Evolutionary conservation across 2,113 vertebrate genomes (phyloP), one percentile per base, ranked within the genome.

Genomic region (Peromyscus californicus): DNA sequence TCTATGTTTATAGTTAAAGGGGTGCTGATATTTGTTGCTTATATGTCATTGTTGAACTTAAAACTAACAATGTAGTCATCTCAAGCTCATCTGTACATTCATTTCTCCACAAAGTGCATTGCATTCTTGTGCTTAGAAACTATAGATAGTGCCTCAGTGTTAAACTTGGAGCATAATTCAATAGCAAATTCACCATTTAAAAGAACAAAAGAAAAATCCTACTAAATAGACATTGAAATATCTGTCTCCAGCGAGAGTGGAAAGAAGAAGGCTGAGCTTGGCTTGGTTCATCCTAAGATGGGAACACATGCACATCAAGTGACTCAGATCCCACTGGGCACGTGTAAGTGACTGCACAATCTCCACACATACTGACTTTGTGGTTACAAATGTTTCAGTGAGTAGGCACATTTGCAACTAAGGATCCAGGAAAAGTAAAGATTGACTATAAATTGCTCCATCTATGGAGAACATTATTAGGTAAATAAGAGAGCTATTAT

Each of bases 321-420:
- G 51, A 74, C 88, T 93, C 63, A 89, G 3, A 21, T 59, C 70
- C 79, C 19, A 24, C 19, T 29, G 5, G 36, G 36, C 15, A 19
- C 70, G 31, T 83, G 26, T 69, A 51, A 76, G 59, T 69, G 45
- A 10, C 24, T 8, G 1, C 45, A 33, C 17, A 70, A 48, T 48
- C 63, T 61, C 51, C 9, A 7, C 19, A 48, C 42, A 39, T 51
- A 82, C 21, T 90, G 91, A 89, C 90, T 94, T 91, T 70, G 61
- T 75, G 88, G 61, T 70, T 87, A 69, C 69, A 78, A 61, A 80
- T 17, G 63, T 87, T 95, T 90, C 48, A 93, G n/a, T 51, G 70
- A 72, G 12, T 33, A 31, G 42, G 26, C 21, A 93, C 67, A 84
- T 75, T 75, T 80, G 9, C 57, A 87, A 89, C 51, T 61, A 51